Base-by-base conservation (phyloP, 2,113 vertebrate species). In the Amphiprion ocellaris region DNA sequence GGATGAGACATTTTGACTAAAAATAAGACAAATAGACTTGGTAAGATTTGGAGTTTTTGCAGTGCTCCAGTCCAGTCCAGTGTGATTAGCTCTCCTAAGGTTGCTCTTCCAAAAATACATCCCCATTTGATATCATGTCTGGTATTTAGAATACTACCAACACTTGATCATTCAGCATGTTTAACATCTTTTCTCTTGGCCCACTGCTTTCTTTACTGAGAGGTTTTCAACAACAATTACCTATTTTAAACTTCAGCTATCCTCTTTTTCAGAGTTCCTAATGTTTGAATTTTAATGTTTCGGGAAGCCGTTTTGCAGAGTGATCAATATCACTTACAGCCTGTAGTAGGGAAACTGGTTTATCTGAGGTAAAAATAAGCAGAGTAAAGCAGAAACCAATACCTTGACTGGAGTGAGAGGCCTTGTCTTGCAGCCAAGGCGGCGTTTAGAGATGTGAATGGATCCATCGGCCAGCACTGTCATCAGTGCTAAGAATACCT, bases 401-500 rank as follows among this genome's bases (percentile, higher is more conserved):
- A 68, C 44, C 74, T 50, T 64, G 54, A 77, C 78, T 81, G 71
- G 23, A 54, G 30, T 21, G 26, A 39, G 8, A 3, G 26, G 82
- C 73, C 77, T 82, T 86, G 70, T 83, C 74, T 60, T 69, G 50
- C 58, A 60, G 90, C 90, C 90, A 88, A 71, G 53, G 61, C 59
- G 41, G 80, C 86, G 86, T 90, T 87, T 90, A 69, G 79, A 90
- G 85, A 89, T 49, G 69, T 89, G 84, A 87, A 89, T 90, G 88
- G 85, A 82, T 84, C 68, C 23, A 14, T 55, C 10, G 58, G 81
- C 65, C 80, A 69, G 82, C 79, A 72, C 85, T 77, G 82, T 85
- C 87, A 91, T 79, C 86, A 23, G 64, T 4, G 87, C 93, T 92
- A 92, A 94, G 89, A 93, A 92, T 93, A 92, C 80, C 83, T 61